Evolutionary conservation across 2,113 vertebrate species (phyloP).

Genomic region (Steatornis caripensis): DNA sequence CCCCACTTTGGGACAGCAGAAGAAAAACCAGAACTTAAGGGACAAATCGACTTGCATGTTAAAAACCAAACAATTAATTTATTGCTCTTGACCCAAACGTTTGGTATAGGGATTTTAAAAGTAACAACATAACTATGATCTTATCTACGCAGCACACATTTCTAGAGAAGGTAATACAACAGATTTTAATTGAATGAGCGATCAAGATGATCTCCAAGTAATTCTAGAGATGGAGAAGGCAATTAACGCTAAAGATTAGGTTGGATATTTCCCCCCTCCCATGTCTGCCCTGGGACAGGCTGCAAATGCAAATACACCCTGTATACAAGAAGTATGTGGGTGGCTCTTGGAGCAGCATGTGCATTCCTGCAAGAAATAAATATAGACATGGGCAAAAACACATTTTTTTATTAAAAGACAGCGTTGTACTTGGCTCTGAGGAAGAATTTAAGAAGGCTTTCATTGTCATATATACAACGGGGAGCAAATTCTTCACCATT

Average conservation of each 20-base stretch:
- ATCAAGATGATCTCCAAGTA: background rate
- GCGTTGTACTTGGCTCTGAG: conserved; percentile 58
- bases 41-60: background rate
- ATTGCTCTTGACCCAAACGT: background rate
- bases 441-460: conserved; percentile 54
- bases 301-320: conserved; percentile 50
- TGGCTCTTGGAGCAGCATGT: conserved; percentile 64
- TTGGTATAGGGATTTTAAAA: background rate
- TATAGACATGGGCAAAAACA: conserved; percentile 66
- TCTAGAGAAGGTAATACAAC: background rate
- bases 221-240: background rate
- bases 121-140: background rate
- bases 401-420: conserved; percentile 60
- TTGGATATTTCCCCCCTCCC: background rate
- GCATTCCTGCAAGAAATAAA: conserved; percentile 70
- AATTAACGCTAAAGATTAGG: background rate
- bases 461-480: conserved; percentile 49
- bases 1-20: background rate
- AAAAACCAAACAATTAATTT: background rate
- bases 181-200: background rate
- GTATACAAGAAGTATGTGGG: conserved; percentile 66
- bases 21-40: background rate
- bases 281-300: conserved; percentile 15
- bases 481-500: conserved; percentile 55
- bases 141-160: background rate